phyloP scores from a whole-genome alignment of 2,797 vertebrate species.

The Alcedo quadribrachys region DNA sequence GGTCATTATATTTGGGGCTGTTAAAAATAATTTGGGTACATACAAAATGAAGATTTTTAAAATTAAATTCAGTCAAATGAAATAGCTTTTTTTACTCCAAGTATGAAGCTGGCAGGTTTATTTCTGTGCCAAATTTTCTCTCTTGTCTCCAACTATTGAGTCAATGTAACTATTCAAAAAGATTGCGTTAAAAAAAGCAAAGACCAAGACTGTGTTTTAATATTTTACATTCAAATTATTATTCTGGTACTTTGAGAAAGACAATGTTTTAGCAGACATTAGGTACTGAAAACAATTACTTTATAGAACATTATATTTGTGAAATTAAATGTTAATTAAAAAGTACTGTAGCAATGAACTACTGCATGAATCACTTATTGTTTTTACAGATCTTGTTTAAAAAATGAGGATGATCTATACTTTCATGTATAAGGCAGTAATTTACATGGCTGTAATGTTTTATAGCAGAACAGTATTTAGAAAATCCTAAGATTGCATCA shows the following conservation, averaged over 20 bases:
- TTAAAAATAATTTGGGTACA: neutral
- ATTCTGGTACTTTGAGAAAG: neutral
- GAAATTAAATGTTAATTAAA: slow-evolving; percentile 62
- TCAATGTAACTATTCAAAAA: neutral
- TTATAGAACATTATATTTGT: slow-evolving; percentile 28
- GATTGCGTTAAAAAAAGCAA: neutral
- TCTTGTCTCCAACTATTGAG: neutral
- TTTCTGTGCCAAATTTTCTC: neutral
- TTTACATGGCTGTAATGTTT: slow-evolving; percentile 29
- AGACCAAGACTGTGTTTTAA: slow-evolving; percentile 25
- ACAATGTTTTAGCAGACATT: slow-evolving; percentile 35
- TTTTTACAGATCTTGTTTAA: slow-evolving; percentile 31
- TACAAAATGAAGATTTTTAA: neutral
- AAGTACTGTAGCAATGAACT: slow-evolving; percentile 27
- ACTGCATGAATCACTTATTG: slow-evolving; percentile 40
- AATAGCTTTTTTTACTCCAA: neutral
- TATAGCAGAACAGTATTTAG: slow-evolving; percentile 12
- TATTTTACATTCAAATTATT: slow-evolving; percentile 30
- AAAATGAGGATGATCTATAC: slow-evolving; percentile 26
- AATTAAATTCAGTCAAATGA: neutral
- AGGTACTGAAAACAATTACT: slow-evolving; percentile 44
- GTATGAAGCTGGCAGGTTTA: neutral
- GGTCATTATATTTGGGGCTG: neutral
- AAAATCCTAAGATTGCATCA: slow-evolving; percentile 37
- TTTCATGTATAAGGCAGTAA: slow-evolving; percentile 19